phyloP scores from a whole-genome alignment of 2,888 invertebrate species.

The Alentia gelatinosa region DNA sequence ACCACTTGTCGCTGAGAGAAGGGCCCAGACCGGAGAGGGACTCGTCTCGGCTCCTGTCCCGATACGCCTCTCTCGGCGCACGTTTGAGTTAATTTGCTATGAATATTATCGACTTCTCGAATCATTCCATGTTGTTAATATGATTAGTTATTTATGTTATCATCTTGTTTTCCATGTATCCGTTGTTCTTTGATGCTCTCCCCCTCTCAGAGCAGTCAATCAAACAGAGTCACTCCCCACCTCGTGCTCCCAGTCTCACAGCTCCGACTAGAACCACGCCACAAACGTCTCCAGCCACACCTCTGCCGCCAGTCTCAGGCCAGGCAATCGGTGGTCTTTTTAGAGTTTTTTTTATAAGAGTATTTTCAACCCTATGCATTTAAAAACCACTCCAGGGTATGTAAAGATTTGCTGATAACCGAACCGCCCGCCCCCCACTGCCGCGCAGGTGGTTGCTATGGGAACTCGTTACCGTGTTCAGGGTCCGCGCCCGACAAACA shows the following conservation, averaged over 20 bases:
- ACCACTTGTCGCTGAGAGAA: too few species aligned
- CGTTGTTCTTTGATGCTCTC: slow-evolving; percentile 7
- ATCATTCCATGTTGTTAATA: slow-evolving; percentile 52
- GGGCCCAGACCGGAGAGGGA: too few species aligned
- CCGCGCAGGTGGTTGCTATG: slow-evolving; percentile 38
- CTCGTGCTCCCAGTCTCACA: too few species aligned
- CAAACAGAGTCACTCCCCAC: too few species aligned
- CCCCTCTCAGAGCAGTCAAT: slow-evolving; percentile 1
- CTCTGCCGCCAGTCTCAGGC: too few species aligned
- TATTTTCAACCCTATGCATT: neutral
- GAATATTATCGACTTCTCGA: slow-evolving; percentile 48
- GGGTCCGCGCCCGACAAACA: neutral
- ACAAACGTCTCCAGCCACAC: too few species aligned
- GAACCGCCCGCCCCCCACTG: neutral
- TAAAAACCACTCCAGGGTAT: slow-evolving; percentile 27
- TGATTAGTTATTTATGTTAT: slow-evolving; percentile 54
- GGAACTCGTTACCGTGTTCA: slow-evolving; percentile 38
- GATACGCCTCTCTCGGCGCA: too few species aligned
- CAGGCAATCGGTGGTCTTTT: too few species aligned
- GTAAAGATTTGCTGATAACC: neutral
- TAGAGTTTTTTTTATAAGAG: neutral
- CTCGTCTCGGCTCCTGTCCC: too few species aligned
- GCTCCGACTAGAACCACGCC: too few species aligned
- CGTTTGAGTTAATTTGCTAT: slow-evolving; percentile 46
- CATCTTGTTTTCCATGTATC: slow-evolving; percentile 54